These are phyloP conservation scores for Crotalus viridis DNA, from an alignment of 2,113 vertebrate genomes.

Conservation along the genomic window DNA sequence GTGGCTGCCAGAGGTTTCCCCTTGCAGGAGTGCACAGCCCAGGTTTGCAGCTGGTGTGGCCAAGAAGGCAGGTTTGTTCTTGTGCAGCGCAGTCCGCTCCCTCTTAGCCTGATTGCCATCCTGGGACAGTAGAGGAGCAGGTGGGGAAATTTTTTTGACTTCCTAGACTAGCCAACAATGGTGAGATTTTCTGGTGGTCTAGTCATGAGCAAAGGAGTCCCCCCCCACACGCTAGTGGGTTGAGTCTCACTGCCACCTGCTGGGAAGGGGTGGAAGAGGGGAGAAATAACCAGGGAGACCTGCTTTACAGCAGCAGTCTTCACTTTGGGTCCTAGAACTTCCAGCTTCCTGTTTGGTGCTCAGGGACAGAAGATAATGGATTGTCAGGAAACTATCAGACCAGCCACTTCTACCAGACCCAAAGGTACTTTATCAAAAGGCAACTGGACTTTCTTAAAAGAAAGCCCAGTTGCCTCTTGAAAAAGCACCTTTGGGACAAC, in stretches of 20 bases:
- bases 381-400: neutral
- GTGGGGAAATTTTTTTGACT: neutral
- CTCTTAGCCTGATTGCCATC: no score
- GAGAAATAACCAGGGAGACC: neutral
- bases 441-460: no score
- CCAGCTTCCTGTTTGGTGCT: neutral
- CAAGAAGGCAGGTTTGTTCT: conserved; percentile 5
- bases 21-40: neutral
- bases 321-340: neutral
- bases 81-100: neutral
- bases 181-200: no score
- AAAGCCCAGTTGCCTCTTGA: no score
- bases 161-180: no score
- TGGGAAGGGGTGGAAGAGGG: neutral
- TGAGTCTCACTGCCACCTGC: neutral
- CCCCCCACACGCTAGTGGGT: no score
- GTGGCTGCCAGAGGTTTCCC: neutral
- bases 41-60: conserved; percentile 12
- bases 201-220: neutral
- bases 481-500: no score
- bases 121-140: neutral
- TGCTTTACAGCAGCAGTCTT: neutral
- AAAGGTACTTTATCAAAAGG: no score
- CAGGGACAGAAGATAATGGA: no score
- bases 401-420: neutral